Evolutionary conservation across 2,888 invertebrate species (phyloP), one percentile per base, ranked within the genome.

Genomic region (Asteroscopus sphinx): DNA sequence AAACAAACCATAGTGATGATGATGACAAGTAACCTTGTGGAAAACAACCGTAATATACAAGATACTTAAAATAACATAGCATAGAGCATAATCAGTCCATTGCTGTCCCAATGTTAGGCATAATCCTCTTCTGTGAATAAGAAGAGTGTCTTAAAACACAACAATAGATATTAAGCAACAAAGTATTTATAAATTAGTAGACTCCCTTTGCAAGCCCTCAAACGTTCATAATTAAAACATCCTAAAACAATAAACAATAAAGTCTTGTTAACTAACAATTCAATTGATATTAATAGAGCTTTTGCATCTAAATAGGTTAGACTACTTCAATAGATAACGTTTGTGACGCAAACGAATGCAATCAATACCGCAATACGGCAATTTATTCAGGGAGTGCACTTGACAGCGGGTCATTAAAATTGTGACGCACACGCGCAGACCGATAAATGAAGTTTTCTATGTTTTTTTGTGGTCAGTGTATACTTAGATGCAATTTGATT

Each of bases 311-410:
- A 48, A 36, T 53, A 54, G 44, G 40, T 68, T 54, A 45, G 11
- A 36, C 7, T 8, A 11, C 32, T 45, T 16, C 12, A 39, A 53
- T 33, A 61, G 51, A 73, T 61, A 73, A 53, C 37, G 17, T 48
- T 36, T 33, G 26, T 71, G 65, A 68, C 44, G 57, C 35, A 49
- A 60, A 36, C 12, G 36, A 63, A 49, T 55, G 21, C 48, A 64
- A 68, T 68, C 48, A 45, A 63, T 59, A 56, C 26, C 32, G 35
- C 36, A 69, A 45, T 57, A 11, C n/a, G 17, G 36, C 15, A 3
- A 36, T 55, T 45, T 49, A 48, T 52, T 60, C 36, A 40, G 9
- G 3, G 36, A 58, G 32, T 48, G 26, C 30, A 39, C 36, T 64
- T 37, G 39, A 61, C 11, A 21, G 28, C 7, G 12, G 26, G 15